Evolutionary conservation across 2,113 vertebrate species (phyloP), one percentile per base, ranked within the genome.

Genomic region (Oncorhynchus tshawytscha): DNA sequence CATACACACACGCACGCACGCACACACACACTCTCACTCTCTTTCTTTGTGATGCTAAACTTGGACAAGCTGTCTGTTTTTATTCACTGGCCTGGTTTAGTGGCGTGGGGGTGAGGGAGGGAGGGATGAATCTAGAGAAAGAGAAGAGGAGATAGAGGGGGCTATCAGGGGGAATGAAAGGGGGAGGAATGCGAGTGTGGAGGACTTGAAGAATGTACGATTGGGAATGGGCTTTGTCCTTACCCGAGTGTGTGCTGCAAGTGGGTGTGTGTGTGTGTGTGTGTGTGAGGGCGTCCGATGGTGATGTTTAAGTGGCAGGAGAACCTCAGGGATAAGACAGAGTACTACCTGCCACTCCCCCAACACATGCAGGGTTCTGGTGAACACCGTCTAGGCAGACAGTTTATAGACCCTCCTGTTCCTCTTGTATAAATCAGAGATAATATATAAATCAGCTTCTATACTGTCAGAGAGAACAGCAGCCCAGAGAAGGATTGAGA

Each of bases 41-140:
- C 34, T 48, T 31, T 79, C 76, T 92, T 94, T 93, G 91, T 93
- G 74, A 93, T 92, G 92, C 80, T 89, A 92, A 91, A 87, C 78
- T 76, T 85, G 72, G 76, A 79, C 84, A 79, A 87, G 82, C 84
- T 74, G 88, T 78, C 49, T 54, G 9, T 8, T 60, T 51, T 74
- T 73, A 89, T 87, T 91, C 85, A 88, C 85, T 88, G 87, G 79
- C 84, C 86, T 86, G 82, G 84, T 91, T 90, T 72, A 80, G 78
- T 31, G 20, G 65, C 67, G 73, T 45, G 66, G 24, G 39, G 62
- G 22, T 48, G 51, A 34, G 69, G 77, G 78, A 75, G 67, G 29
- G n/a, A 13, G 71, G 27, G 70, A 49, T 24, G 71, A 72, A 62
- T 24, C 25, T 39, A 72, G 75, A 85, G 83, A 86, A 85, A 82